phyloP scores from a whole-genome alignment of 1,140 invertebrate genomes.

The Portunus trituberculatus region DNA sequence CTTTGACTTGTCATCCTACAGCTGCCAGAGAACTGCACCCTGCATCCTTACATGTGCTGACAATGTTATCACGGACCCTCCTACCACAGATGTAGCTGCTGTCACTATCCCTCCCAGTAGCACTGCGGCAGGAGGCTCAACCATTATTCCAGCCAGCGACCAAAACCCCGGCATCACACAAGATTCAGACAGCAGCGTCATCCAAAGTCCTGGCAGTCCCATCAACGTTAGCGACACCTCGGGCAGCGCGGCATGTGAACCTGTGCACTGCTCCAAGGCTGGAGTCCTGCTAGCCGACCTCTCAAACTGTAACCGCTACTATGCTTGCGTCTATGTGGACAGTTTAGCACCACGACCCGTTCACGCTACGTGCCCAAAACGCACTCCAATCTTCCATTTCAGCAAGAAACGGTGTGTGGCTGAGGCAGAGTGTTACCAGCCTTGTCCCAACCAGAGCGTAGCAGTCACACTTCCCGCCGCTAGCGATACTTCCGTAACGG shows the following conservation, averaged over 20 bases:
- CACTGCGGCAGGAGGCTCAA: not conserved
- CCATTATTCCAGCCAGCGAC: no score
- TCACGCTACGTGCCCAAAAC: constrained; percentile 39
- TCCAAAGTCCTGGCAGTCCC: not conserved
- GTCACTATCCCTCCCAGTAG: not conserved
- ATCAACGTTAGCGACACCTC: not conserved
- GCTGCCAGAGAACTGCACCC: not conserved
- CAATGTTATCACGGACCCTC: not conserved
- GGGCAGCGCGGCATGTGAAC: not conserved
- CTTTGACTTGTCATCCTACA: constrained; percentile 44
- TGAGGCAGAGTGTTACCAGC: constrained; percentile 48
- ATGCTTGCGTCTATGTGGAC: constrained; percentile 50
- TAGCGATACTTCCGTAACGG: not conserved
- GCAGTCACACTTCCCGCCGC: not conserved
- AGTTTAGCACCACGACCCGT: constrained; percentile 54
- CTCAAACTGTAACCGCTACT: constrained; percentile 53
- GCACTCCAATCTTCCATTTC: constrained; percentile 48
- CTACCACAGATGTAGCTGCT: not conserved
- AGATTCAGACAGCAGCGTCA: not conserved
- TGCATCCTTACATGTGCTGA: constrained; percentile 51
- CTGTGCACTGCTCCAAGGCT: not conserved
- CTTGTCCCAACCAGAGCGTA: not conserved
- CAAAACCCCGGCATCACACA: no score
- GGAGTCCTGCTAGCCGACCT: constrained; percentile 46
- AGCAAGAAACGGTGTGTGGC: constrained; percentile 29